A percentile compares a stretch with the other conserved stretches of the same genome.
phyloP scores from a whole-genome alignment of 2,113 vertebrate genomes.

The Megalops atlanticus region DNA sequence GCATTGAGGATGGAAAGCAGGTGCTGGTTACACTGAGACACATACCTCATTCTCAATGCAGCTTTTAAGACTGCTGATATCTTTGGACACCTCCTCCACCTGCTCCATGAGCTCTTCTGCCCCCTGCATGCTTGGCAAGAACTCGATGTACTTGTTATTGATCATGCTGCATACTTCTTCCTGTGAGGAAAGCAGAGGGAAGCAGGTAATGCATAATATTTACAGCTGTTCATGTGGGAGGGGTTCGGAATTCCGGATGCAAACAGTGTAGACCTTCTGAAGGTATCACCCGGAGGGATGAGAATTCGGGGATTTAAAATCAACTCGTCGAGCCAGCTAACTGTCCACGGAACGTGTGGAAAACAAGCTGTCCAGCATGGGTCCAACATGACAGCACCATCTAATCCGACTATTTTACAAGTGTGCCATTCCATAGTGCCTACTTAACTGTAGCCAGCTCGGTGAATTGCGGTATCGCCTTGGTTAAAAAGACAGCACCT shows the following conservation, averaged over 20 bases:
- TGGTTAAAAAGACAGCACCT: too few species aligned
- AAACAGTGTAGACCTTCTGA: not conserved
- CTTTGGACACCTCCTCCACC: constrained; percentile 74
- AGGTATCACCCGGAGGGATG: too few species aligned
- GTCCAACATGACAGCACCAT: too few species aligned
- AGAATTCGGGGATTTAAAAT: too few species aligned
- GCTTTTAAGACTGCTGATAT: constrained; percentile 78
- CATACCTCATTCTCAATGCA: constrained; percentile 85
- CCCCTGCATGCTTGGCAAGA: constrained; percentile 83
- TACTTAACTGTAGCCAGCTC: too few species aligned
- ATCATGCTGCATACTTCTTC: constrained; percentile 87
- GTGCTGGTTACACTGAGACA: not conserved
- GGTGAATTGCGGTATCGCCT: too few species aligned
- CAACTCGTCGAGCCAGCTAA: not conserved
- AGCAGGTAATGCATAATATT: too few species aligned
- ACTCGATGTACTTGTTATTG: constrained; percentile 85
- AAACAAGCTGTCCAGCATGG: not conserved
- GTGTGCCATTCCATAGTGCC: not conserved
- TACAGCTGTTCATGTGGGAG: not conserved
- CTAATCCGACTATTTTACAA: not conserved
- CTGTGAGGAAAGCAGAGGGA: constrained; percentile 62
- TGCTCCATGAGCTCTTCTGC: constrained; percentile 79
- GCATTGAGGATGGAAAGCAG: not conserved
- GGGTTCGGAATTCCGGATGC: not conserved
- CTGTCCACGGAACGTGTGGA: not conserved